Evolutionary conservation across 1,140 invertebrate genomes (phyloP), one percentile per base, ranked within the genome.

Genomic region (Zophobas morio): DNA sequence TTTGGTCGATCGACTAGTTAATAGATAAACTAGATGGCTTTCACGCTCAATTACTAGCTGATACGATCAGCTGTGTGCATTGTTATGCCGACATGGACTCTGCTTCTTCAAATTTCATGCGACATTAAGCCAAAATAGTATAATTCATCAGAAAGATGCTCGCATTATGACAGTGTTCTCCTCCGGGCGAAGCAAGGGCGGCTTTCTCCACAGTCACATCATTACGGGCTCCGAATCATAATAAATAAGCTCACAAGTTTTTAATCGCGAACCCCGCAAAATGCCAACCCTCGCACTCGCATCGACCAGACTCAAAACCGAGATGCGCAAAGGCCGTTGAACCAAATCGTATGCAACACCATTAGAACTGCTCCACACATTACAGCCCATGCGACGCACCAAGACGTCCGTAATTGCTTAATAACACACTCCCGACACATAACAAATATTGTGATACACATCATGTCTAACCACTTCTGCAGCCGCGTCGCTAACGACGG

Each of bases 81-180:
- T 82, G 81, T 80, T 81, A 77, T 79, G 78, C 81, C 83, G 82
- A 82, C 81, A 80, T 82, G 78, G 79, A 80, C 72, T 80, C 71
- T 81, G 82, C 81, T 81, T 84, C 82, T 82, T 84, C 81, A 82
- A 84, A 84, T 84, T 84, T 84, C 84, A 84, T 84, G 84, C 84
- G 84, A 84, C 82, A 83, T 84, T 84, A 84, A 84, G 78, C 82
- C 84, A 82, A 82, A 84, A 84, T 84, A 82, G 80, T 82, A 78
- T 82, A 82, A 83, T 84, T 81, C 79, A 83, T 82, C 79, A 82
- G 75, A 77, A 80, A 79, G 66, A 74, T 74, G 33, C 72, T 74
- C 36, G 70, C 70, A 53, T 53, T 53, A 72, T 72, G 39, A 34
- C 46, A 72, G 51, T 54, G 70, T 35, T 51, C 40, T 42, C 20